A percentile compares a stretch with the other conserved stretches of the same genome.
These are phyloP conservation scores for Aeoliscus strigatus DNA, from an alignment of 2,797 vertebrate species.

Conservation along the genomic window DNA sequence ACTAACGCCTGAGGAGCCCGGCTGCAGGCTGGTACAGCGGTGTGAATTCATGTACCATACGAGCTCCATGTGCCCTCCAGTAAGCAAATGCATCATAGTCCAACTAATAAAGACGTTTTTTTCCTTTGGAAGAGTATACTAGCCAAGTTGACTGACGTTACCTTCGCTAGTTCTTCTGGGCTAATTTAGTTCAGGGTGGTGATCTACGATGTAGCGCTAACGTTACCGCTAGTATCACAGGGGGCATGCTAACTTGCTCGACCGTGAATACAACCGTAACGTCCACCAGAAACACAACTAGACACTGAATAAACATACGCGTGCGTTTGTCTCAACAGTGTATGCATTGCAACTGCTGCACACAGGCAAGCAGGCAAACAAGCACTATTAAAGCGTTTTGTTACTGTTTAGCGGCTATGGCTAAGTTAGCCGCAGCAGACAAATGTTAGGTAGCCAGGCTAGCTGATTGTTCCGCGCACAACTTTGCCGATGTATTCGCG, in stretches of 20 bases:
- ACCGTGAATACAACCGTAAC: not conserved
- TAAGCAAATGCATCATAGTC: not conserved
- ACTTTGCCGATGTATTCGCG: slow-evolving; percentile 68
- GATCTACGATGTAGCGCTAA: slow-evolving; percentile 14
- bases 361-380: slow-evolving; percentile 32
- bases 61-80: not conserved
- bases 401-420: slow-evolving; percentile 46
- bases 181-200: slow-evolving; percentile 52
- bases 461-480: slow-evolving; percentile 74
- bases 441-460: slow-evolving; percentile 50
- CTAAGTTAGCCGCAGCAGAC: slow-evolving; percentile 43
- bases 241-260: slow-evolving; percentile 30
- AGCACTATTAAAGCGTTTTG: slow-evolving; percentile 18
- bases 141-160: slow-evolving; percentile 49
- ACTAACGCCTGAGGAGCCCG: slow-evolving; percentile 16
- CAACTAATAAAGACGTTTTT: not conserved
- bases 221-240: slow-evolving; percentile 4
- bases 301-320: not conserved
- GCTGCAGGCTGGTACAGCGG: slow-evolving; percentile 34
- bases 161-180: slow-evolving; percentile 34
- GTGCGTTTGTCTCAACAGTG: slow-evolving; percentile 7
- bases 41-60: slow-evolving; percentile 2
- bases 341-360: slow-evolving; percentile 10
- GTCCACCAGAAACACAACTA: not conserved
- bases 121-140: slow-evolving; percentile 12